Conservation (phyloP, 2,113 vertebrate species). For the Marmota flaviventris region DNA sequence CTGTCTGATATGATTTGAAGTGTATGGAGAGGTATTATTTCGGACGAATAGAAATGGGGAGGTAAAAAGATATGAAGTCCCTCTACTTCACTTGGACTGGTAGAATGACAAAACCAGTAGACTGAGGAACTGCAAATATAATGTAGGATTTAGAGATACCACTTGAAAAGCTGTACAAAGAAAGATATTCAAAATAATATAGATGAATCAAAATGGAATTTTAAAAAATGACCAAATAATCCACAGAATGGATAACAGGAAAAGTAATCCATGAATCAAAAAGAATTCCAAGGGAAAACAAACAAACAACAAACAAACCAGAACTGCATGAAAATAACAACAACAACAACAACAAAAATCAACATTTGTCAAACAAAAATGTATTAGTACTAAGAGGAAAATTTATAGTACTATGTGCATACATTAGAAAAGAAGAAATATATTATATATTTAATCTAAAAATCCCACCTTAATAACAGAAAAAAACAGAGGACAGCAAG, state of each 20-base stretch:
- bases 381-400: too few relatives aligned
- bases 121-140: background rate
- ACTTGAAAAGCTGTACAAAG: background rate
- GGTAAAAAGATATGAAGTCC: background rate
- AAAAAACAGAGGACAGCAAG: background rate
- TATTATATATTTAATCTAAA: background rate
- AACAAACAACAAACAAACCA: background rate
- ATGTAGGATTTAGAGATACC: background rate
- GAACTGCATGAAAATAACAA: background rate
- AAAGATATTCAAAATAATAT: background rate
- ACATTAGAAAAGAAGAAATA: background rate
- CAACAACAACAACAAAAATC: background rate
- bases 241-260: too few relatives aligned
- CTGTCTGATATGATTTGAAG: background rate
- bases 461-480: background rate
- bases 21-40: background rate
- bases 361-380: background rate
- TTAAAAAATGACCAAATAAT: too few relatives aligned
- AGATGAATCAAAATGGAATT: too few relatives aligned
- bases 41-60: background rate
- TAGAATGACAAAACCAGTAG: background rate
- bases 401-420: background rate
- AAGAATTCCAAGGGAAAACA: background rate
- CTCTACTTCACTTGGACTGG: background rate
- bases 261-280: too few relatives aligned